Conservation (phyloP, 2,888 invertebrate species). For the Drepanosiphum platanoidis region DNA sequence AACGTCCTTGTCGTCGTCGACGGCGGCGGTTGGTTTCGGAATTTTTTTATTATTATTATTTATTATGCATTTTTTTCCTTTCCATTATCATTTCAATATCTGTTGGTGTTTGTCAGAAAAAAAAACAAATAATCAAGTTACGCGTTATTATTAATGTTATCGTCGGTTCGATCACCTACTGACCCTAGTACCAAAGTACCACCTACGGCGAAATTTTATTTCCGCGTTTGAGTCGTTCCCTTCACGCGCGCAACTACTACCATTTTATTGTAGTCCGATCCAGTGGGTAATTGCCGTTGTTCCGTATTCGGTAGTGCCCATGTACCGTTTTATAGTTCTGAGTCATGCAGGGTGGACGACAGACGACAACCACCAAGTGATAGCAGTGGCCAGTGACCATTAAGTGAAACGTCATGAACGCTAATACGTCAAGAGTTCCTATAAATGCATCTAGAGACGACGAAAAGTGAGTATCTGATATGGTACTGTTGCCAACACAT, state of each 20-base stretch:
- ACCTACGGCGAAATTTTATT: slow-evolving; percentile 38
- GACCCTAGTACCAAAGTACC: not conserved
- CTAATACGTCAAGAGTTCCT: not conserved
- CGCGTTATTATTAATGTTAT: not conserved
- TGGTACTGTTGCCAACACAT: not conserved
- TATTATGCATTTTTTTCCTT: not conserved
- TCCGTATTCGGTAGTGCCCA: too few species aligned
- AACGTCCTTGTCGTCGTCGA: slow-evolving; percentile 35
- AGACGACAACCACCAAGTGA: not conserved
- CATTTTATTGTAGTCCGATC: not conserved
- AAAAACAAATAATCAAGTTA: not conserved
- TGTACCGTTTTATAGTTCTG: not conserved
- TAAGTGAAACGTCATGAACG: not conserved
- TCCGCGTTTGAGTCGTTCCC: slow-evolving; percentile 39
- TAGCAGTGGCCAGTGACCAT: not conserved
- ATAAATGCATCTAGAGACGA: not conserved
- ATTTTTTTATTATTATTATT: not conserved
- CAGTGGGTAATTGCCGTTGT: not conserved
- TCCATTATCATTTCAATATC: not conserved
- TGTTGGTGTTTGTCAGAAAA: not conserved
- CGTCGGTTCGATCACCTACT: slow-evolving; percentile 46
- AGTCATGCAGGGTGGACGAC: not conserved
- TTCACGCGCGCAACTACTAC: not conserved
- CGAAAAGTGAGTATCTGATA: not conserved
- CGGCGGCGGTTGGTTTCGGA: not conserved